phyloP scores from a whole-genome alignment of 2,113 vertebrate species.

The Entomyzon cyanotis region DNA sequence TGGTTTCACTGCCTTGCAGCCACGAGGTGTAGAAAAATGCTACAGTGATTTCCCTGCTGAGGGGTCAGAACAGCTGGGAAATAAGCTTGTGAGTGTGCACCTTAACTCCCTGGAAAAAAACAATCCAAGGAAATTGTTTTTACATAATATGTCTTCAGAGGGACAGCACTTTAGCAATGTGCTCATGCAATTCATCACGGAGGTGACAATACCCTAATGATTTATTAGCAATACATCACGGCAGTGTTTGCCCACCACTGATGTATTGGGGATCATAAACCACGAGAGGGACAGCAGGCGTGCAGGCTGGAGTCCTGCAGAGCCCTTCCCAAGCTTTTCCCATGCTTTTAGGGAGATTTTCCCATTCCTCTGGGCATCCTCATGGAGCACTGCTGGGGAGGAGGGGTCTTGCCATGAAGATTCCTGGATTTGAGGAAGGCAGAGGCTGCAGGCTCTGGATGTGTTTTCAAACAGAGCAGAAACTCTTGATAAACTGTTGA shows the following conservation, averaged over 20 bases:
- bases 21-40: not conserved
- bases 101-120: not conserved
- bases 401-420: not conserved
- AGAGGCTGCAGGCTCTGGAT: not conserved
- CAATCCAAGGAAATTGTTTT: not conserved
- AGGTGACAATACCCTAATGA: conserved; percentile 22
- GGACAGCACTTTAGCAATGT: not conserved
- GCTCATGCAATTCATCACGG: not conserved
- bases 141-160: not conserved
- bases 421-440: not conserved
- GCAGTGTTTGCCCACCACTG: conserved; percentile 1
- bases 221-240: conserved; percentile 28
- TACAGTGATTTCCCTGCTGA: not conserved
- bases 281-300: not conserved
- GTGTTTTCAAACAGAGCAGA: not conserved
- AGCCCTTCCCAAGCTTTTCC: not conserved
- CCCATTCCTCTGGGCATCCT: not conserved
- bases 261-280: not conserved
- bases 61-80: not conserved
- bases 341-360: not conserved
- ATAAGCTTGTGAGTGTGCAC: not conserved
- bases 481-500: not conserved
- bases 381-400: not conserved
- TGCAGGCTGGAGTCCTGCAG: not conserved
- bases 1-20: not conserved